These are phyloP conservation scores for Platygyra sinensis DNA, from an alignment of 64 coral and sea anemone genomes.

Conservation along the genomic window DNA sequence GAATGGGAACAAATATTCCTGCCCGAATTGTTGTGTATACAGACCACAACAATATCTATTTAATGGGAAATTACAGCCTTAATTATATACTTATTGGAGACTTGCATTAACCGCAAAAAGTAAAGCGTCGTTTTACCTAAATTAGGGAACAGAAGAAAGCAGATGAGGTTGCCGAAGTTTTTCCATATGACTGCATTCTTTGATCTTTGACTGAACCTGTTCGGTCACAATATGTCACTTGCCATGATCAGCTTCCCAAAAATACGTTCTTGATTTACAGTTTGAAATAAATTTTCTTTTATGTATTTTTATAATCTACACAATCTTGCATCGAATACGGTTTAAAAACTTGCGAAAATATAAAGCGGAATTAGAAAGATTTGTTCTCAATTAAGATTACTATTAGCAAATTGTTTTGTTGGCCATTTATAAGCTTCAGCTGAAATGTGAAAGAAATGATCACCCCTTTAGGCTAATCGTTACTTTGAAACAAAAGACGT, in stretches of 20 bases:
- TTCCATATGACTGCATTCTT: not conserved
- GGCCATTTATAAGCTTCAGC: not conserved
- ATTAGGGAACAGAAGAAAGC: not conserved
- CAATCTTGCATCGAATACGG: not conserved
- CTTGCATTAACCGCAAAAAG: slow-evolving; percentile 25
- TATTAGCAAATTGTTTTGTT: not conserved
- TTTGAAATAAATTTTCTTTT: not conserved
- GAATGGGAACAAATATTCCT: slow-evolving; percentile 18
- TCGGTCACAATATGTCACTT: slow-evolving; percentile 7
- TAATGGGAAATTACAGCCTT: slow-evolving; percentile 31
- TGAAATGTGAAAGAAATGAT: not conserved
- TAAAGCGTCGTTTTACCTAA: not conserved
- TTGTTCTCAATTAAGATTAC: not conserved
- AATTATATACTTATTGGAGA: slow-evolving; percentile 16
- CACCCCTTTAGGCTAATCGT: not conserved
- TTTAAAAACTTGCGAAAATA: not conserved
- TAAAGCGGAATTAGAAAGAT: not conserved
- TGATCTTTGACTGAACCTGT: not conserved
- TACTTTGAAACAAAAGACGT: not conserved
- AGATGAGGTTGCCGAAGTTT: not conserved
- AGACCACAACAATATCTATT: slow-evolving; percentile 39
- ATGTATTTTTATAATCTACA: not conserved
- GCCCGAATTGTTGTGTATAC: not conserved
- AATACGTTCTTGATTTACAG: not conserved
- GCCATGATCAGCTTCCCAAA: not conserved